phyloP scores from a whole-genome alignment of 1,140 invertebrate species.

The Rhyzopertha dominica region DNA sequence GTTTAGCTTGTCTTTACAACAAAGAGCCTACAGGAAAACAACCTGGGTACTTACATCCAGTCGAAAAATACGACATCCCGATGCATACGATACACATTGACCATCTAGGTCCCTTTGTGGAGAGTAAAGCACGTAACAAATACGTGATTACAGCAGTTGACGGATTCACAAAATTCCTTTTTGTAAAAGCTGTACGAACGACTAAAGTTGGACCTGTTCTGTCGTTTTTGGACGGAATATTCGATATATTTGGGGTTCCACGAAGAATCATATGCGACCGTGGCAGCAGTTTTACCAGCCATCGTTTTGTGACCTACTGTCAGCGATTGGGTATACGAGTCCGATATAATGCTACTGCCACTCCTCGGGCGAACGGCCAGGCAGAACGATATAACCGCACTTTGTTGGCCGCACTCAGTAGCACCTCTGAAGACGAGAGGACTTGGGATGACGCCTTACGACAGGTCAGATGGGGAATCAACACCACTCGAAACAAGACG shows the following conservation, averaged over 20 bases:
- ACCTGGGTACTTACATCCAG: slow-evolving; percentile 11
- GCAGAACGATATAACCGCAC: no score
- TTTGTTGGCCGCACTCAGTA: slow-evolving; percentile 24
- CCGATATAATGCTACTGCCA: slow-evolving; percentile 36
- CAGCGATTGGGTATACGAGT: slow-evolving; percentile 26
- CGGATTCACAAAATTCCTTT: slow-evolving; percentile 39
- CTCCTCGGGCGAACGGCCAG: no score
- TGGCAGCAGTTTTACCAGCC: slow-evolving; percentile 36
- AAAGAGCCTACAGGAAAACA: slow-evolving; percentile 11
- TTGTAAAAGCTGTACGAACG: slow-evolving; percentile 4
- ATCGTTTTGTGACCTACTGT: slow-evolving; percentile 28
- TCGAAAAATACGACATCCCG: slow-evolving; percentile 12
- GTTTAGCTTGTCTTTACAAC: slow-evolving; percentile 8
- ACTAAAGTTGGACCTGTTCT: slow-evolving; percentile 4
- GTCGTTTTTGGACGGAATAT: not conserved
- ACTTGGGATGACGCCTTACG: slow-evolving; percentile 28
- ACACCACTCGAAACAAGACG: slow-evolving; percentile 5
- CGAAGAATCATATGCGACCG: slow-evolving; percentile 34
- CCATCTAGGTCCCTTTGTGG: slow-evolving; percentile 23
- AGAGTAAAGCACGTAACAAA: slow-evolving; percentile 24
- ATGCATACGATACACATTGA: slow-evolving; percentile 23
- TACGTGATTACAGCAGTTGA: slow-evolving; percentile 40
- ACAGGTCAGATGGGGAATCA: slow-evolving; percentile 30
- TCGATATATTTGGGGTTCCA: slow-evolving; percentile 36
- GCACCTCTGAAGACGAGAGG: slow-evolving; percentile 22